Percentiles rank a stretch among this genome's conserved stretches.
These are phyloP conservation scores for Pristiophorus japonicus DNA, from an alignment of 2,113 vertebrate species.

Conservation along the genomic window DNA sequence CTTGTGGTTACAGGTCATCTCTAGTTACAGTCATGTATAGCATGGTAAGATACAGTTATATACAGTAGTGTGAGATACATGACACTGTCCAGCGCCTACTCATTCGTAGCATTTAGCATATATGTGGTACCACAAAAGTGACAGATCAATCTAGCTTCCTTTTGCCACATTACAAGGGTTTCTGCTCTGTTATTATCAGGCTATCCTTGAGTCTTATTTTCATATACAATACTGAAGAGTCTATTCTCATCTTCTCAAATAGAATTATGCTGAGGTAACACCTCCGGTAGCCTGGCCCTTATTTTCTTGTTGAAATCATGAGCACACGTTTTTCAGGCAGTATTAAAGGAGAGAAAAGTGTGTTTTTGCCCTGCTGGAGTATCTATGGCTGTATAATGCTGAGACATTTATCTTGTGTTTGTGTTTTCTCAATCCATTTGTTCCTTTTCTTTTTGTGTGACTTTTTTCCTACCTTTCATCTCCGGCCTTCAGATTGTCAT, in stretches of 20 bases:
- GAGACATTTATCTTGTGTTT: neutral
- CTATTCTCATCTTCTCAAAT: neutral
- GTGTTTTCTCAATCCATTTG: neutral
- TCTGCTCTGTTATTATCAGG: neutral
- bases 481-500: neutral
- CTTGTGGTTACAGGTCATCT: too few species aligned
- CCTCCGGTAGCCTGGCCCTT: neutral
- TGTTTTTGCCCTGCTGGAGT: neutral
- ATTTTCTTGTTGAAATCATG: neutral
- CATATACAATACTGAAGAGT: neutral
- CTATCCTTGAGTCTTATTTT: neutral
- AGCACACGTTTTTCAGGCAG: neutral
- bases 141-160: neutral
- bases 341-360: neutral
- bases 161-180: neutral
- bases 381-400: neutral
- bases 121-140: too few species aligned
- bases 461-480: neutral
- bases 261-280: neutral
- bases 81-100: too few species aligned
- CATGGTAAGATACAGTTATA: too few species aligned
- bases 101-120: too few species aligned
- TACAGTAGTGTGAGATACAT: too few species aligned
- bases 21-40: too few species aligned
- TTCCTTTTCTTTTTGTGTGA: neutral